Percentiles rank a stretch among this genome's conserved stretches.
phyloP scores from a whole-genome alignment of 2,113 vertebrate genomes.

The Mesembrinibis cayennensis region DNA sequence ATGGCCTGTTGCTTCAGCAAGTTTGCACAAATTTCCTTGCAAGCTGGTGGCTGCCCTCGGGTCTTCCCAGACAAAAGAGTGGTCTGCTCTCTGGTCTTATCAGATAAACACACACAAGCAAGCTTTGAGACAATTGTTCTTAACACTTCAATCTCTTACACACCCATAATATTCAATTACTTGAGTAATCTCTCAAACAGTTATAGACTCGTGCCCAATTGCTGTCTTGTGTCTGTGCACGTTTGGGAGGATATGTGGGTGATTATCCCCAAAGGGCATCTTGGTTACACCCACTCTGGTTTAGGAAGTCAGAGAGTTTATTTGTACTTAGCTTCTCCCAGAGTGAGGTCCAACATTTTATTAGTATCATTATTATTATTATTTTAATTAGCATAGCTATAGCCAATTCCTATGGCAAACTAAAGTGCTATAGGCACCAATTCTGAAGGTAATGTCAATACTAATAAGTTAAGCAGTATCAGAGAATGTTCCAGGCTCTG shows the following conservation, averaged over 20 bases:
- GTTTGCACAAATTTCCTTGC: too few species aligned
- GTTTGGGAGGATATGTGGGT: background rate
- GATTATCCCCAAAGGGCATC: background rate
- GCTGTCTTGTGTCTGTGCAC: background rate
- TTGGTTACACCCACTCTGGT: background rate
- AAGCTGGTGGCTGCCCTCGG: too few species aligned
- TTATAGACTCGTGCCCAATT: background rate
- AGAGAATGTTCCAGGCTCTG: background rate
- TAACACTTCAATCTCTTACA: too few species aligned
- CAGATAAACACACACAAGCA: too few species aligned
- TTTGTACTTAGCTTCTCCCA: background rate
- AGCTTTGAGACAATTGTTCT: too few species aligned
- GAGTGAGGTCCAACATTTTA: background rate
- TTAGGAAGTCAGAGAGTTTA: background rate
- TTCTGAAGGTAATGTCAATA: background rate
- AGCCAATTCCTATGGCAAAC: background rate
- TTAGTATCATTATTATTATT: background rate
- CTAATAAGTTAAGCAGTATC: background rate
- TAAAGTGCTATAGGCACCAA: background rate
- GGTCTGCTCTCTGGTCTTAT: too few species aligned
- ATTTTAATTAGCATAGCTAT: background rate
- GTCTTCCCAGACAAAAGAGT: too few species aligned
- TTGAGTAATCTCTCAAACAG: background rate
- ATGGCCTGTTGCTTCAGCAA: too few species aligned
- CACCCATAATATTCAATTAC: background rate